These are phyloP conservation scores for Holothuria scabra DNA, from an alignment of 53 echinoderm and acorn worm species.

Conservation along the genomic window DNA sequence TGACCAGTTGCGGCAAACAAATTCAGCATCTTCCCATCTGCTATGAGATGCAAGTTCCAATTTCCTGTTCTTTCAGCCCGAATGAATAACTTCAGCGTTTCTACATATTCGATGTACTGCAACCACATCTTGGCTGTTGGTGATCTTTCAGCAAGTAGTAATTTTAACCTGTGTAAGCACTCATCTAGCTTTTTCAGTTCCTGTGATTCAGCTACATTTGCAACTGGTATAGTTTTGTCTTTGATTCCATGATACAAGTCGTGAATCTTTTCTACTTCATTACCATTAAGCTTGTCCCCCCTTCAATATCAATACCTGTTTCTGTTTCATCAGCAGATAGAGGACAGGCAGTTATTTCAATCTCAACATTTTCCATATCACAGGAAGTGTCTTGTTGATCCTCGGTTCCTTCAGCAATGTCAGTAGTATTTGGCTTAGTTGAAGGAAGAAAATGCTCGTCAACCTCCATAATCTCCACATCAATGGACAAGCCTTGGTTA, in stretches of 20 bases:
- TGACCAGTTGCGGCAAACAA: slow-evolving; percentile 61
- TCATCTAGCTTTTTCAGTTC: slow-evolving; percentile 21
- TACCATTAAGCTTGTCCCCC: background rate
- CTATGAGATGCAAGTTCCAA: slow-evolving; percentile 49
- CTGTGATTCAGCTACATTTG: slow-evolving; percentile 7
- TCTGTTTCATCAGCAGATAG: background rate
- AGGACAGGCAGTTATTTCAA: too few relatives aligned
- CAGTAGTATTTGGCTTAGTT: background rate
- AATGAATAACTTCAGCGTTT: slow-evolving; percentile 35
- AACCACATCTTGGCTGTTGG: slow-evolving; percentile 52
- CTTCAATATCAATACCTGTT: background rate
- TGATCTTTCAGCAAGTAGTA: background rate
- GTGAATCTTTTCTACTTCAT: slow-evolving; percentile 39
- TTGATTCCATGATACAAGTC: slow-evolving; percentile 20
- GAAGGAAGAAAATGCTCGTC: too few relatives aligned
- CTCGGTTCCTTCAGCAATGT: background rate
- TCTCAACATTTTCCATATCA: too few relatives aligned
- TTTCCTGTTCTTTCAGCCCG: slow-evolving; percentile 45
- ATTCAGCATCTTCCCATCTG: slow-evolving; percentile 35
- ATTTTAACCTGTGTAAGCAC: background rate
- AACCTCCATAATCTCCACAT: too few relatives aligned
- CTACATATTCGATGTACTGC: slow-evolving; percentile 44
- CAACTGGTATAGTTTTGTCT: slow-evolving; percentile 10
- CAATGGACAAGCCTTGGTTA: background rate
- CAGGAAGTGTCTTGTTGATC: background rate